Base-by-base conservation (phyloP, 2,113 vertebrate species). In the Erpornis zantholeuca region DNA sequence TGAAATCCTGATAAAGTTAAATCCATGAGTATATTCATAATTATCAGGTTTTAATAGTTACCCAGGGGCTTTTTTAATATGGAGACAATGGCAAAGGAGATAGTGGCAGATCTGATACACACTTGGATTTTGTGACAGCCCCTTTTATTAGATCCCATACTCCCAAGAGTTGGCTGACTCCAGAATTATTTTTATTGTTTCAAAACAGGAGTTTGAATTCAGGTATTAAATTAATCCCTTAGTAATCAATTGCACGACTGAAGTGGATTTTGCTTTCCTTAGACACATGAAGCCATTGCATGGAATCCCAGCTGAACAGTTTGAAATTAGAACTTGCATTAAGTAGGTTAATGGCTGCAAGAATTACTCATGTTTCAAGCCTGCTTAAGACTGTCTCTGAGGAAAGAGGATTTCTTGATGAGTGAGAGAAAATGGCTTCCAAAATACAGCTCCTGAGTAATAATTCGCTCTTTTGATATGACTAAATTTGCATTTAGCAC, bases 311-410 rank as follows among this genome's bases (percentile, higher is more conserved):
- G 27, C 17, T 93, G 86, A 94, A 86, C 75, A 83, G 79, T 45
- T 81, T 23, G 72, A 88, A 94, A 95, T 93, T 92, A 92, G 49
- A 90, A 90, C 38, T 90, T 90, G 38, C 27, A 56, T n/a, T 92
- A 96, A 95, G 72, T 93, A 94, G 94, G 94, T 90, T 94, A 96
- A 95, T 86, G 71, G 68, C 49, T 93, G 60, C 64, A 94, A 60
- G 61, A 78, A 60, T 45, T 59, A 54, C 49, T 88, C 77, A 9
- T 70, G 61, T 79, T 83, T 83, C 47, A 61, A 69, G 14, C 12
- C 60, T 64, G 49, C 38, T 91, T 60, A 66, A 60, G 60, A 18
- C 35, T 16, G 13, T 66, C 47, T 92, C 76, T 3, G 6, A 93
- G 68, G 80, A 64, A 68, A 38, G 64, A 82, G 56, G 4, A 75